Evolutionary conservation across 2,888 invertebrate genomes (phyloP).

Genomic region (Melieria crassipennis): DNA sequence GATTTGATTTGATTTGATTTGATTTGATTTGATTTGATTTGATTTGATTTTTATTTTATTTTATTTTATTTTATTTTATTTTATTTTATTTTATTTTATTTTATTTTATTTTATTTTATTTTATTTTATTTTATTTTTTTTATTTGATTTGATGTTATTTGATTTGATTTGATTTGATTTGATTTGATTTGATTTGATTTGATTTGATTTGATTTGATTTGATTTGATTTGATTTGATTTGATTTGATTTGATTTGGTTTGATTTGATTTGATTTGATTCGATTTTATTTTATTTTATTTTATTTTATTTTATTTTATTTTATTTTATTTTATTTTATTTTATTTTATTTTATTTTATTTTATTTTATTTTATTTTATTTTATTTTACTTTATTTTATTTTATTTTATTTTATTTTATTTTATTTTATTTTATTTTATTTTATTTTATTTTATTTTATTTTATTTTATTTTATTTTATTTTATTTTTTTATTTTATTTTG

Average conservation of each 20-base stretch:
- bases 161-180: neutral
- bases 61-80: neutral
- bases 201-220: neutral
- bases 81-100: neutral
- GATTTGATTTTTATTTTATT: neutral
- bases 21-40: neutral
- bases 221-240: neutral
- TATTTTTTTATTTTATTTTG: neutral
- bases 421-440: neutral
- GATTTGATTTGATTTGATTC: neutral
- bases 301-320: neutral
- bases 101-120: neutral
- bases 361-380: neutral
- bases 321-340: neutral
- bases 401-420: neutral
- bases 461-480: constrained; percentile 1
- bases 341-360: neutral
- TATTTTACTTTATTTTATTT: constrained; percentile 9
- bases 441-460: neutral
- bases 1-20: neutral
- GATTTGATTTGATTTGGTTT: neutral
- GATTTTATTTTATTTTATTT: neutral
- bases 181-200: neutral
- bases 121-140: neutral
- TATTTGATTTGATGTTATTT: neutral